Evolutionary conservation across 2,888 invertebrate genomes (phyloP), one percentile per base, ranked within the genome.

Genomic region (Epinotia ramella): DNA sequence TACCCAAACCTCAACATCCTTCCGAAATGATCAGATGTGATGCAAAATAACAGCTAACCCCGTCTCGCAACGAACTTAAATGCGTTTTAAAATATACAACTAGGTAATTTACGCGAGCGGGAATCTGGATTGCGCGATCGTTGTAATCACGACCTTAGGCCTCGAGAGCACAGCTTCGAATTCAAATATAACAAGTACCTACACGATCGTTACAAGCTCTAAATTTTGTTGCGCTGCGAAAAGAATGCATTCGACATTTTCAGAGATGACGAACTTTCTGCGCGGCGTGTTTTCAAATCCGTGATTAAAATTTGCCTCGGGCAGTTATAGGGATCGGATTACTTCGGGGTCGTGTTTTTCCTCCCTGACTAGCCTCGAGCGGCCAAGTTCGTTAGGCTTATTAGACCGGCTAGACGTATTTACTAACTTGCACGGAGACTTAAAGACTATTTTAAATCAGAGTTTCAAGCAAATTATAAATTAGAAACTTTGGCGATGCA

Each of bases 341-440:
- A 69, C 59, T 16, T 9, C 11, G 44, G 49, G 16, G 57, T 67
- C 44, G 5, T 24, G n/a, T 69, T 69, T 60, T 46, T 46, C n/a
- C 69, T 16, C 28, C 60, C 66, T 46, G 28, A 59, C 44, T 59
- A 24, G 44, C n/a, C 57, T 40, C 68, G 44, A 24, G 68, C 69
- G 69, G 59, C 2, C 24, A 60, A 60, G 46, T 69, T 69, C 46
- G 59, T 60, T 44, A 60, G 59, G 69, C 46, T 46, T 59, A 60
- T 69, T 69, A 69, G 18, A 24, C 20, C 44, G 44, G 59, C 46
- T 59, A 59, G 69, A 40, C 57, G 44, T 69, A 46, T 68, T 68
- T 59, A 57, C 33, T 16, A 56, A 68, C 24, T 68, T 69, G 20
- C 33, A n/a, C 59, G 40, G 16, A 1, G 7, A 40, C 7, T n/a